phyloP scores from a whole-genome alignment of 2,113 vertebrate species.

The Phalacrocorax aristotelis region DNA sequence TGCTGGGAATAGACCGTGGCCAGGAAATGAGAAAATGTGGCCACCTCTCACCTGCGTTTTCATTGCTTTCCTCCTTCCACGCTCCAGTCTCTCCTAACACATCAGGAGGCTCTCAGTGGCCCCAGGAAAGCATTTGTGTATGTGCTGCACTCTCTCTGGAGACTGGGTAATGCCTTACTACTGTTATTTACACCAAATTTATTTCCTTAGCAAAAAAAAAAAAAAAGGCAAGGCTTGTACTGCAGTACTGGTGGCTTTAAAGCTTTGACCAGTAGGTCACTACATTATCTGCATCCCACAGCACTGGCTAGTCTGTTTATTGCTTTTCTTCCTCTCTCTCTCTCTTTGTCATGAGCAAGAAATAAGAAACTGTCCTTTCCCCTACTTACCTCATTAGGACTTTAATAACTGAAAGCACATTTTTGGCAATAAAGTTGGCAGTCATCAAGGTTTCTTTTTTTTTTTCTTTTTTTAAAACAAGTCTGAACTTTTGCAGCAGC shows the following conservation, averaged over 20 bases:
- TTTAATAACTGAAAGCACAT: conserved; percentile 64
- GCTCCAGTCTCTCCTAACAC: not conserved
- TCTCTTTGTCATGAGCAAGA: conserved; percentile 28
- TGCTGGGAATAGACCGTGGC: conserved; percentile 1
- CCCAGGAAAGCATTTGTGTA: not conserved
- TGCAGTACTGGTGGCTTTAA: not conserved
- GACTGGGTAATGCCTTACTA: not conserved
- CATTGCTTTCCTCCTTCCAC: not conserved
- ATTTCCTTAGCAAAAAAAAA: not conserved
- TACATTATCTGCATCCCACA: not conserved
- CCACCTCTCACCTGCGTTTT: not conserved
- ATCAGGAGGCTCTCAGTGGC: not conserved
- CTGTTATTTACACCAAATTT: not conserved
- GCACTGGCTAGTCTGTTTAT: not conserved
- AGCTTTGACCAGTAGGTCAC: not conserved
- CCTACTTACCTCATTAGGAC: conserved; percentile 66
- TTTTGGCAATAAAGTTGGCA: conserved; percentile 61
- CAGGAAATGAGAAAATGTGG: conserved; percentile 35
- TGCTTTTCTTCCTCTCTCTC: not conserved
- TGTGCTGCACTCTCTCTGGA: not conserved
- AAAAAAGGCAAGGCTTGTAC: not conserved
- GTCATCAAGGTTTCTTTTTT: not conserved
- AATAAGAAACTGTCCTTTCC: conserved; percentile 63
- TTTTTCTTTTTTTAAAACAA: not conserved
- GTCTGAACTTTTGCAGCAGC: conserved; percentile 36